Percentiles rank a stretch among this genome's conserved stretches.
Evolutionary conservation across 1,140 invertebrate genomes (phyloP).

Genomic region (Aethina tumida): DNA sequence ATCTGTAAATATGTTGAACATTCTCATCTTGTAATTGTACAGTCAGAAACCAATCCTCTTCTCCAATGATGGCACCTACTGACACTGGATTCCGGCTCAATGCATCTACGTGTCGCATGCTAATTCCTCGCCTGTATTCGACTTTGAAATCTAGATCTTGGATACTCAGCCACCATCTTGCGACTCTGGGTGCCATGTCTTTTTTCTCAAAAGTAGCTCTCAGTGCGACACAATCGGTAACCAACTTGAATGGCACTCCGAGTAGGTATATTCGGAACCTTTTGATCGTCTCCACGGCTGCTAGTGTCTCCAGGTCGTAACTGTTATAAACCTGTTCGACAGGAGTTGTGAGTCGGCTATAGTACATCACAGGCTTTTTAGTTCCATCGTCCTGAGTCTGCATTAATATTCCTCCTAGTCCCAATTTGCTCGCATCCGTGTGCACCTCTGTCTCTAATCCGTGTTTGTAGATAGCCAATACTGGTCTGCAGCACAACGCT

Average conservation of each 20-base stretch:
- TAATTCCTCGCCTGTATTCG: slow-evolving; percentile 22
- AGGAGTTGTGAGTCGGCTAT: slow-evolving; percentile 22
- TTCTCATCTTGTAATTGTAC: slow-evolving; percentile 16
- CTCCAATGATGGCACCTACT: slow-evolving; percentile 4
- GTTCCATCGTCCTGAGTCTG: slow-evolving; percentile 16
- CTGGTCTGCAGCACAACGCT: background rate
- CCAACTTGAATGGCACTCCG: slow-evolving; percentile 19
- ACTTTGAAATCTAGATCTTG: slow-evolving; percentile 28
- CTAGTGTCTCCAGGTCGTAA: slow-evolving; percentile 28
- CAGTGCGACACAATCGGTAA: slow-evolving; percentile 28
- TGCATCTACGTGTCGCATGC: slow-evolving; percentile 28
- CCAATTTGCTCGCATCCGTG: too few relatives aligned
- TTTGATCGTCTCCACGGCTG: slow-evolving; percentile 22
- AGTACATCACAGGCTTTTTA: slow-evolving; percentile 25
- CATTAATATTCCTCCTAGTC: slow-evolving; percentile 28
- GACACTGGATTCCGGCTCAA: slow-evolving; percentile 23
- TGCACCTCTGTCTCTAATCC: too few relatives aligned
- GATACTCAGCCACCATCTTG: slow-evolving; percentile 26
- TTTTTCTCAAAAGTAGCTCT: slow-evolving; percentile 16
- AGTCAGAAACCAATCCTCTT: slow-evolving; percentile 15
- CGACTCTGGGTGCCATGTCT: slow-evolving; percentile 25
- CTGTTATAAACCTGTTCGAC: slow-evolving; percentile 24
- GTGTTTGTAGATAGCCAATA: slow-evolving; percentile 9
- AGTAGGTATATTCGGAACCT: slow-evolving; percentile 26
- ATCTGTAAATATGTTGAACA: slow-evolving; percentile 2